Conservation (phyloP, 2,888 invertebrate species). For the Cantharis lateralis region DNA sequence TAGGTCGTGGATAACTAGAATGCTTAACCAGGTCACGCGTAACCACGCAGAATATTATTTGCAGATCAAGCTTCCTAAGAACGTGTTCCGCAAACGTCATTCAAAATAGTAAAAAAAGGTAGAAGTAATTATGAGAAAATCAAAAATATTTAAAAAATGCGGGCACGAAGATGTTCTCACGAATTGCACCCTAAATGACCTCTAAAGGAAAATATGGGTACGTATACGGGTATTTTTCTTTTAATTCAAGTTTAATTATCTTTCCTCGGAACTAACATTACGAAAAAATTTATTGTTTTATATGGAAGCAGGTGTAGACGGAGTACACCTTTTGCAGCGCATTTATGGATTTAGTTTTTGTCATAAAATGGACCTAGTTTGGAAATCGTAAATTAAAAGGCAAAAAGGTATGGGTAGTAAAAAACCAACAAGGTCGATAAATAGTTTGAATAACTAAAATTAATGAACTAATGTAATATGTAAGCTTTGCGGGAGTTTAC, state of each 20-base stretch:
- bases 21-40: background rate
- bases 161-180: background rate
- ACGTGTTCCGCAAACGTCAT: background rate
- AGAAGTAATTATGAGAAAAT: background rate
- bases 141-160: background rate
- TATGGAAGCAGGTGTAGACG: background rate
- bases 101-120: background rate
- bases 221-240: background rate
- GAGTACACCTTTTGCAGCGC: background rate
- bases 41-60: background rate
- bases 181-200: background rate
- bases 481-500: slow-evolving; percentile 49
- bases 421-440: slow-evolving; percentile 25
- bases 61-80: background rate
- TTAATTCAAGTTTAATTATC: background rate
- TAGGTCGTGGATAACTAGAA: background rate
- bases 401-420: background rate
- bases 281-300: background rate
- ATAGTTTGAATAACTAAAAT: slow-evolving; percentile 48
- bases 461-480: slow-evolving; percentile 48
- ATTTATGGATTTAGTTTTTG: slow-evolving; percentile 23
- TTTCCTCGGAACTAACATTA: background rate
- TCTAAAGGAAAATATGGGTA: background rate
- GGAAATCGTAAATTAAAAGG: slow-evolving; percentile 7
- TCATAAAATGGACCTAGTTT: slow-evolving; percentile 15